Percentiles rank a stretch among this genome's conserved stretches.
These are phyloP conservation scores for Leptosomus discolor DNA, from an alignment of 2,113 vertebrate species.

Conservation along the genomic window DNA sequence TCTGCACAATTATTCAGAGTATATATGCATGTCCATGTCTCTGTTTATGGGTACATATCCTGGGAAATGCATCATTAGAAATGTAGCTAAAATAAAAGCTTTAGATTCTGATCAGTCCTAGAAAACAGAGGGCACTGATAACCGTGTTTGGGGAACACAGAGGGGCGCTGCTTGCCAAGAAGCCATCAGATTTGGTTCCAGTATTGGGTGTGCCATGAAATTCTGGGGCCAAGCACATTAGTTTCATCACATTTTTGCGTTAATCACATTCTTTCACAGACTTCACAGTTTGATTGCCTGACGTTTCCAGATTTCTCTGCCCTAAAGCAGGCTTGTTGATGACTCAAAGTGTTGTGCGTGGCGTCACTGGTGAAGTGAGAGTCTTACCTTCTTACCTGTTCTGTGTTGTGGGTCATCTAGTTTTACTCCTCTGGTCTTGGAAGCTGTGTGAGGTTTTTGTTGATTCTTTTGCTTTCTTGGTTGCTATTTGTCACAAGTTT, in stretches of 20 bases:
- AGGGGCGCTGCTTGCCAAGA: slow-evolving; percentile 27
- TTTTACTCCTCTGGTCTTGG: background rate
- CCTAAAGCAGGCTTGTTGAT: slow-evolving; percentile 56
- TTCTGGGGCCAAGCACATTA: slow-evolving; percentile 57
- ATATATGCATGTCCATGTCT: background rate
- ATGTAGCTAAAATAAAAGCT: background rate
- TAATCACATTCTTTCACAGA: slow-evolving; percentile 69
- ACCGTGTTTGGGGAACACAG: background rate
- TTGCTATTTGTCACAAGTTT: background rate
- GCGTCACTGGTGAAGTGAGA: background rate
- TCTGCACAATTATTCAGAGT: background rate
- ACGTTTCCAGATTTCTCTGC: slow-evolving; percentile 67
- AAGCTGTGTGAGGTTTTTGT: background rate
- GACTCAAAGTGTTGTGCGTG: background rate
- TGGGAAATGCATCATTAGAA: background rate
- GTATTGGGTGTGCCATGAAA: background rate
- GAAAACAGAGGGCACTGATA: background rate
- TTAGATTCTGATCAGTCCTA: background rate
- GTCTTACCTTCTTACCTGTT: background rate
- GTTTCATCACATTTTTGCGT: slow-evolving; percentile 61
- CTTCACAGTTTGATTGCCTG: slow-evolving; percentile 71
- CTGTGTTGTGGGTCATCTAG: background rate
- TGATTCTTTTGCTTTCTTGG: background rate
- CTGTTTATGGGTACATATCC: background rate
- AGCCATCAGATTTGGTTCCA: slow-evolving; percentile 52